phyloP scores from a whole-genome alignment of 2,797 vertebrate genomes.

The Vultur gryphus region DNA sequence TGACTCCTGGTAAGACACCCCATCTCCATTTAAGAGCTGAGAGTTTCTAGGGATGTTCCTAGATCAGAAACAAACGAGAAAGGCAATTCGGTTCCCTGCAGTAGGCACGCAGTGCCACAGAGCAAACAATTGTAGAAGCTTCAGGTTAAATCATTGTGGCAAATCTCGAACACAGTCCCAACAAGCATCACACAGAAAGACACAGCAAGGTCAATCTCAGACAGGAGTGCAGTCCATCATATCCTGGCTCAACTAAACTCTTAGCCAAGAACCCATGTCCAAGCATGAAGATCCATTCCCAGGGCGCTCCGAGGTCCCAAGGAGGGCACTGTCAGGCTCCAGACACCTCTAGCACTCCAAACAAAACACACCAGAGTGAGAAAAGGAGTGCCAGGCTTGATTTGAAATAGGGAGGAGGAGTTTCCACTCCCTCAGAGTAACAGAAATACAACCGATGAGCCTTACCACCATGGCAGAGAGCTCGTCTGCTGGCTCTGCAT shows the following conservation, averaged over 20 bases:
- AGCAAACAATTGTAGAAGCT: neutral
- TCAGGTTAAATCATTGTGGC: neutral
- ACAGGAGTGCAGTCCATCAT: neutral
- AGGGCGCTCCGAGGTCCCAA: neutral
- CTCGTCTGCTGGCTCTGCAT: neutral
- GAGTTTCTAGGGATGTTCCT: neutral
- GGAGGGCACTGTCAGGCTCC: neutral
- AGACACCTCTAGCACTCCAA: neutral
- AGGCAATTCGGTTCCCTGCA: neutral
- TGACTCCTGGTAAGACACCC: neutral
- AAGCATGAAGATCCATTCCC: neutral
- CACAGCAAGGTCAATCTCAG: neutral
- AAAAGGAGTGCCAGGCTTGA: neutral
- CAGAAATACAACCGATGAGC: neutral
- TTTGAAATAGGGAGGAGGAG: neutral
- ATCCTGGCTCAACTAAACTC: neutral
- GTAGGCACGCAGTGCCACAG: neutral
- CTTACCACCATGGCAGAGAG: neutral
- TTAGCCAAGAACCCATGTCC: neutral
- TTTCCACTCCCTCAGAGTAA: neutral
- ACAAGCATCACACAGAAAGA: neutral
- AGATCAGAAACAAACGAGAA: neutral
- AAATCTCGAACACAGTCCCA: neutral
- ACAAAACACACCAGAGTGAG: accelerated
- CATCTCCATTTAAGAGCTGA: neutral